phyloP scores from a whole-genome alignment of 2,797 vertebrate species.

The Tachyglossus aculeatus region DNA sequence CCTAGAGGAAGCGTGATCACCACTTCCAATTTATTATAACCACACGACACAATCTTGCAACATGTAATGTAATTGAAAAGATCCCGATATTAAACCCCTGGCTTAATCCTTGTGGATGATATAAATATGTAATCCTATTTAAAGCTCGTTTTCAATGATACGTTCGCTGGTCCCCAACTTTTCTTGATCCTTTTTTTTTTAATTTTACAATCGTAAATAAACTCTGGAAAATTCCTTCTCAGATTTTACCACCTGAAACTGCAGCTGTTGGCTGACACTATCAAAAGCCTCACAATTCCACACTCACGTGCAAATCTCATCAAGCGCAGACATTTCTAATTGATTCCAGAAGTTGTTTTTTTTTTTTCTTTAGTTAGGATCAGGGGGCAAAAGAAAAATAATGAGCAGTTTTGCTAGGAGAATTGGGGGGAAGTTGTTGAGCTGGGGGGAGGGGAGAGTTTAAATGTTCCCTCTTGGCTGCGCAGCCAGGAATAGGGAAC shows the following conservation, averaged over 20 bases:
- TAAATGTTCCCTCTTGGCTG: slow-evolving; percentile 80
- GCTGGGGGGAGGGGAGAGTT: slow-evolving; percentile 78
- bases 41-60: slow-evolving; percentile 40
- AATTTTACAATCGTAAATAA: slow-evolving; percentile 81
- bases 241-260: slow-evolving; percentile 88
- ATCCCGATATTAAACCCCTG: slow-evolving; percentile 47
- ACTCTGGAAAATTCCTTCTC: slow-evolving; percentile 77
- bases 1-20: slow-evolving; percentile 19
- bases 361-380: slow-evolving; percentile 81
- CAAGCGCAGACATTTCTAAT: slow-evolving; percentile 93
- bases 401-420: slow-evolving; percentile 84
- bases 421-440: slow-evolving; percentile 71
- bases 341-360: slow-evolving; percentile 92
- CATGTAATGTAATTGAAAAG: slow-evolving; percentile 55
- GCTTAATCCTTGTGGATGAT: slow-evolving; percentile 57
- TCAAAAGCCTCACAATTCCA: slow-evolving; percentile 79
- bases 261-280: slow-evolving; percentile 87
- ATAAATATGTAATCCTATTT: slow-evolving; percentile 63
- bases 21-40: slow-evolving; percentile 44
- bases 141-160: slow-evolving; percentile 62
- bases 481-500: slow-evolving; percentile 84
- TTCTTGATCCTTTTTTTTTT: slow-evolving; percentile 61
- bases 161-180: slow-evolving; percentile 61
- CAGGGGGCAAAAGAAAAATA: slow-evolving; percentile 83
- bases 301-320: slow-evolving; percentile 94